These are phyloP conservation scores for Euphonia xanthogaster DNA, from an alignment of 2,797 vertebrate species.

Conservation along the genomic window DNA sequence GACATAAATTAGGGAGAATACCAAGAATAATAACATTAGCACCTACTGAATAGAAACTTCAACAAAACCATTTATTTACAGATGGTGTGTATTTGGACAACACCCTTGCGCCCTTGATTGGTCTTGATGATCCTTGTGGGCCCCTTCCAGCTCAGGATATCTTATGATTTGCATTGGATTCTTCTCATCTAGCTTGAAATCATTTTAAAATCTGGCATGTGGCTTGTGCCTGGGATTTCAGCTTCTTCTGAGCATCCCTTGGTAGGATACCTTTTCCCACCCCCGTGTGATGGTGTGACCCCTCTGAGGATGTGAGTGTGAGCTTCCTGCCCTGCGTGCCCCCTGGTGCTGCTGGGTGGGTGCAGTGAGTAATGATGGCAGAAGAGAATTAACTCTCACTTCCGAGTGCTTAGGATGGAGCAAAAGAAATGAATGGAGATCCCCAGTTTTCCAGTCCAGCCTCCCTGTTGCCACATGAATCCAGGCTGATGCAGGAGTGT, in stretches of 20 bases:
- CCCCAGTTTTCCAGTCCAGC: background rate
- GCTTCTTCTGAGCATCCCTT: background rate
- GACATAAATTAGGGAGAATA: background rate
- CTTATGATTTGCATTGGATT: background rate
- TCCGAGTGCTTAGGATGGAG: background rate
- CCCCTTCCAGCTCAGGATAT: background rate
- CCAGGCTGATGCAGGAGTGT: background rate
- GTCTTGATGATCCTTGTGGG: background rate
- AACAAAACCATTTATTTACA: background rate
- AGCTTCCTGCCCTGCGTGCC: background rate
- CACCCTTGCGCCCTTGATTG: fast-evolving
- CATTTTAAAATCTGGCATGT: background rate
- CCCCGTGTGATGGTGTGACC: background rate
- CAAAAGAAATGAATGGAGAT: fast-evolving
- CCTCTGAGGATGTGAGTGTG: background rate
- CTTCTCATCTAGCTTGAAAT: background rate
- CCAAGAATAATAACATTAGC: background rate
- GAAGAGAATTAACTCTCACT: background rate
- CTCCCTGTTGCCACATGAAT: background rate
- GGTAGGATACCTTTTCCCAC: background rate
- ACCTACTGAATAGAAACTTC: background rate
- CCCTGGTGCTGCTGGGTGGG: fast-evolving
- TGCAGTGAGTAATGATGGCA: background rate
- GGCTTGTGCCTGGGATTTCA: background rate
- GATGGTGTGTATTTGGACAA: background rate